These are phyloP conservation scores for Eriocheir sinensis DNA, from an alignment of 1,140 invertebrate species.

Conservation along the genomic window DNA sequence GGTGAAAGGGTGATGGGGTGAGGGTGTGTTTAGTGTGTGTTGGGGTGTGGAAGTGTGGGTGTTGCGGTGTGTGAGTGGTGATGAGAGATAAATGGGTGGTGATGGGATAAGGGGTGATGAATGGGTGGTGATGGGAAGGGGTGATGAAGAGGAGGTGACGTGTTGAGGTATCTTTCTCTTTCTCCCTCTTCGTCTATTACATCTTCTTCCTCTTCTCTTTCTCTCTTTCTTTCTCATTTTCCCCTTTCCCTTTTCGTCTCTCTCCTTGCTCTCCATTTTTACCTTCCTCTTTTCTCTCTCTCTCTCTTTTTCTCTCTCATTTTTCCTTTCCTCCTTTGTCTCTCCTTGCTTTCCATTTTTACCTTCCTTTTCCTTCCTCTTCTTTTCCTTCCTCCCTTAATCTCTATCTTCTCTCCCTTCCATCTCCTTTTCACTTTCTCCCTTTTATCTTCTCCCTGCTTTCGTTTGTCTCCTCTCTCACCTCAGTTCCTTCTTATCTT, in stretches of 20 bases:
- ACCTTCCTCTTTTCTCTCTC: neutral
- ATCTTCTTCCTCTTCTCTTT: too few species aligned
- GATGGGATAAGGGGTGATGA: too few species aligned
- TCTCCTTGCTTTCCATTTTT: neutral
- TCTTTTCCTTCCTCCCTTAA: too few species aligned
- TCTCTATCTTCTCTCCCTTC: too few species aligned
- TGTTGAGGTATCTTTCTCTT: constrained; percentile 28
- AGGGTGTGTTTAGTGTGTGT: neutral
- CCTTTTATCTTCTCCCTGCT: too few species aligned
- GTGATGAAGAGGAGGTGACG: neutral
- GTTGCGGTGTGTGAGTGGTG: neutral
- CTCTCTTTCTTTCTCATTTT: constrained; percentile 25
- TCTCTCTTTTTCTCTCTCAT: neutral
- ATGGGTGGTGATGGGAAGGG: neutral
- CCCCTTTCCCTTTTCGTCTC: neutral
- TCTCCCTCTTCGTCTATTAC: constrained; percentile 29
- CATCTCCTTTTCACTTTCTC: too few species aligned
- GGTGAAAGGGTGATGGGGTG: neutral
- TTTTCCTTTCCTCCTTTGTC: neutral
- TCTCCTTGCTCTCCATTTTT: neutral
- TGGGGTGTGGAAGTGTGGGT: neutral
- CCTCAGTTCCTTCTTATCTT: too few species aligned
- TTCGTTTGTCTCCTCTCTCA: too few species aligned
- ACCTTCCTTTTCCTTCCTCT: neutral
- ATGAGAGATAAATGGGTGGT: too few species aligned